phyloP scores from a whole-genome alignment of 2,888 invertebrate species.

The Onchidella celtica region DNA sequence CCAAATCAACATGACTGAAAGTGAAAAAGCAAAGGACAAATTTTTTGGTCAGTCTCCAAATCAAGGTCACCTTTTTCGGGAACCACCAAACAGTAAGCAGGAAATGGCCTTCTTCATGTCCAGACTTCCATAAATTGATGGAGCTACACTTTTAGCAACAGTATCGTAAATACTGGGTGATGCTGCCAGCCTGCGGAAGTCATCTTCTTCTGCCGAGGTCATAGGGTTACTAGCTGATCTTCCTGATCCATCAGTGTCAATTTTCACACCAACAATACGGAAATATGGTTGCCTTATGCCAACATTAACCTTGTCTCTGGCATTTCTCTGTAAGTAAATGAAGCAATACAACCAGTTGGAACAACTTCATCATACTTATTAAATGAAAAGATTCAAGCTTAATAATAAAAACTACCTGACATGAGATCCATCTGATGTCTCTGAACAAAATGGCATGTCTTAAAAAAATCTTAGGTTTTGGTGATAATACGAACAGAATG shows the following conservation, averaged over 20 bases:
- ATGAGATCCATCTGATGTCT: too few relatives aligned
- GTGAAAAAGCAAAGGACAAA: too few relatives aligned
- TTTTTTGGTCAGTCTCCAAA: too few relatives aligned
- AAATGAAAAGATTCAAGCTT: too few relatives aligned
- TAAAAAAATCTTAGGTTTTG: too few relatives aligned
- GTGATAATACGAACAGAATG: too few relatives aligned
- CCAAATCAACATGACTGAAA: too few relatives aligned
- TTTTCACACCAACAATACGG: conserved; percentile 94
- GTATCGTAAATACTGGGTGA: conserved; percentile 93
- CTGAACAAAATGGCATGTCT: too few relatives aligned
- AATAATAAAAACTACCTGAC: too few relatives aligned
- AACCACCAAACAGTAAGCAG: conserved; percentile 95
- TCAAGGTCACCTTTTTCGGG: conserved; percentile 81
- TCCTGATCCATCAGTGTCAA: conserved; percentile 85
- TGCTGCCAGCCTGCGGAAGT: conserved; percentile 91
- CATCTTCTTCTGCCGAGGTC: conserved; percentile 85
- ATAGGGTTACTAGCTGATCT: conserved; percentile 73
- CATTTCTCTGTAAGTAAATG: conserved; percentile 82
- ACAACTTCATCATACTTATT: too few relatives aligned
- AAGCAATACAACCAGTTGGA: too few relatives aligned
- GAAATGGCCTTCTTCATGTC: conserved; percentile 99
- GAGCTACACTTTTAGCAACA: conserved; percentile 94
- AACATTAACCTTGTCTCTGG: conserved; percentile 84
- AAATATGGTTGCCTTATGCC: conserved; percentile 97
- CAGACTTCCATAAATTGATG: conserved; percentile 95